Base-by-base conservation (phyloP, 2,113 vertebrate genomes). In the Cinclus mexicanus region DNA sequence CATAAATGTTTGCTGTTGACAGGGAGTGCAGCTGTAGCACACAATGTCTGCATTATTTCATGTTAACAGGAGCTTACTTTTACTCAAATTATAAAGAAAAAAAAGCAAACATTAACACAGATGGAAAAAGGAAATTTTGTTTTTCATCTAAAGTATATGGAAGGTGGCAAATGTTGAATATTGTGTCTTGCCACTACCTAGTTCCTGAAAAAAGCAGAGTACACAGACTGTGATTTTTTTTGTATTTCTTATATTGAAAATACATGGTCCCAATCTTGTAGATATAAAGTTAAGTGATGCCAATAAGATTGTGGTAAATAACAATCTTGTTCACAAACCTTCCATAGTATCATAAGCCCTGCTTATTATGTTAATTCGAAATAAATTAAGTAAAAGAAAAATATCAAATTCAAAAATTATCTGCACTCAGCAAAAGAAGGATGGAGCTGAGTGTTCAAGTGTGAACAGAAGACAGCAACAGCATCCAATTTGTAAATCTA, bases 191-290 rank as follows among this genome's bases (percentile, higher is more conserved):
- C 6, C 11, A 29, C 37, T 76, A 29, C 41, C 20, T 37, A 52
- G 35, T 25, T 90, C 35, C 55, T 57, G 35, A 63, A 86, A 85
- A 79, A 55, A 6, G 8, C 44, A 16, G 19, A 33, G 12, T 10
- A 1, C 16, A 24, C 15, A 8, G 13, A 55, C n/a, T 0, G 0
- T 1, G 6, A 10, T 37, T 10, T 17, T 55, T 68, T n/a, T 75
- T 42, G 14, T 44, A 69, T 33, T 52, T 59, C 25, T 76, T 46
- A 52, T 65, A 74, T 26, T 21, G 35, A 64, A 21, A 77, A 11
- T 26, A 35, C 13, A 41, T 0, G 0, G 6, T 65, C 14, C 9
- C 19, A 56, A 1, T 53, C 41, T 78, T 37, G 19, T 22, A 84
- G 39, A 47, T 37, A 67, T 31, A 44, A 55, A 37, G 15, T 50